Conservation (phyloP, 2,797 vertebrate genomes). For the Buphagus erythrorhynchus region DNA sequence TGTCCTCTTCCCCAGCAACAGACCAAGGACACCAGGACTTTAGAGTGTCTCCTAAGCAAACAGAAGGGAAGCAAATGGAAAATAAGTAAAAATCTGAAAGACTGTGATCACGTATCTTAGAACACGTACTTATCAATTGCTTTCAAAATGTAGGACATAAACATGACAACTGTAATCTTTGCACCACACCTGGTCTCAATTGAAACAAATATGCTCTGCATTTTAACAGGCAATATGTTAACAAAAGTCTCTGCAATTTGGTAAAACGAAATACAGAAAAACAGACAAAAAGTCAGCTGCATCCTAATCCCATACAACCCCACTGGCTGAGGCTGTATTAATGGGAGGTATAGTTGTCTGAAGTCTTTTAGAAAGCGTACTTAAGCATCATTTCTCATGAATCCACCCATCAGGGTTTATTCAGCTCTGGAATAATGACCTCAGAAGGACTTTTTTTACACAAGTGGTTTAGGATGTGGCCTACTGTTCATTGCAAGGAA, state of each 20-base stretch:
- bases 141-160: not conserved
- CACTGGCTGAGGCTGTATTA: not conserved
- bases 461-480: not conserved
- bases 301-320: not conserved
- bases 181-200: not conserved
- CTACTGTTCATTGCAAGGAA: not conserved
- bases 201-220: not conserved
- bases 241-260: not conserved
- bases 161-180: not conserved
- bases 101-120: not conserved
- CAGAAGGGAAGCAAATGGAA: not conserved
- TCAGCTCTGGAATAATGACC: not conserved
- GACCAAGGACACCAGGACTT: not conserved
- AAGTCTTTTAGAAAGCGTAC: not conserved
- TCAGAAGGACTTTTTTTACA: not conserved
- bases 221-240: not conserved
- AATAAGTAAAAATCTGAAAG: not conserved
- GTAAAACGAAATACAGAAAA: not conserved
- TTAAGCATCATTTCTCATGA: not conserved
- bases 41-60: not conserved
- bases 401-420: not conserved
- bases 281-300: not conserved
- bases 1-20: not conserved
- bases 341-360: not conserved
- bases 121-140: not conserved